A percentile compares a stretch with the other conserved stretches of the same genome.
These are phyloP conservation scores for Phalacrocorax carbo DNA, from an alignment of 2,113 vertebrate genomes.

Conservation along the genomic window DNA sequence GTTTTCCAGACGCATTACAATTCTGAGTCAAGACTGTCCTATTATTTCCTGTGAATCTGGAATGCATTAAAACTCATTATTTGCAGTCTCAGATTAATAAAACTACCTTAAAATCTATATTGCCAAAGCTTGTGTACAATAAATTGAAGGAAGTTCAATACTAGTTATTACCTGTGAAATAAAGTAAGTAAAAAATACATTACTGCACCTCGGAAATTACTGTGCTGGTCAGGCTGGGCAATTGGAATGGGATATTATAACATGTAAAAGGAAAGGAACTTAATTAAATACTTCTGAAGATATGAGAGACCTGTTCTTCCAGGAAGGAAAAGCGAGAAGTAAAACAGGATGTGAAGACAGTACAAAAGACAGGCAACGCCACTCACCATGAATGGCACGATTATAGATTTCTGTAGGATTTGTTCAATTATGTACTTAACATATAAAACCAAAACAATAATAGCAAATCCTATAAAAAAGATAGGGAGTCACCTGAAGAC, in stretches of 20 bases:
- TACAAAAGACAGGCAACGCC: neutral
- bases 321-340: neutral
- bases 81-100: neutral
- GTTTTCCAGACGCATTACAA: neutral
- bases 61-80: neutral
- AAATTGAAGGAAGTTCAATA: conserved; percentile 32
- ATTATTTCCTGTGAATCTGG: neutral
- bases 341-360: neutral
- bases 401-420: neutral
- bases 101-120: conserved; percentile 11
- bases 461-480: neutral
- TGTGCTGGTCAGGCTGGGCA: neutral
- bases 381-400: fast-evolving
- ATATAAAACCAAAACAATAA: neutral
- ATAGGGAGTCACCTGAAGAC: neutral
- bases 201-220: neutral
- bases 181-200: neutral
- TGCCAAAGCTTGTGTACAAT: neutral
- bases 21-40: neutral
- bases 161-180: neutral
- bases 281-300: neutral
- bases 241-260: neutral
- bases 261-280: neutral
- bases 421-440: neutral
- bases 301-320: neutral